These are phyloP conservation scores for Napeogenes inachia DNA, from an alignment of 2,888 invertebrate species.

Conservation along the genomic window DNA sequence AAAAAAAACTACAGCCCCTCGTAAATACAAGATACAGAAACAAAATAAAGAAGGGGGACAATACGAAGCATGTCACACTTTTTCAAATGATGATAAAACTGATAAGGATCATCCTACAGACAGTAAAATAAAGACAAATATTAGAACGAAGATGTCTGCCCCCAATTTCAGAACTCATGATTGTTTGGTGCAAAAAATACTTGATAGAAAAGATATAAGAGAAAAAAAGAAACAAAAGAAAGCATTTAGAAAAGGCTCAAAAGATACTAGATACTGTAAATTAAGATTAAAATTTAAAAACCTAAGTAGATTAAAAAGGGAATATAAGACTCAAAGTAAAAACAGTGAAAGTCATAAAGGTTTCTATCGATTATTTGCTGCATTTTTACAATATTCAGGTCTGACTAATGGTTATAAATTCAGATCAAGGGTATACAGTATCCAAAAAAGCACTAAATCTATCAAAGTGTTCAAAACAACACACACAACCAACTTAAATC, in stretches of 20 bases:
- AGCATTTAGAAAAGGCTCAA: no score
- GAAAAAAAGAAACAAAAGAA: no score
- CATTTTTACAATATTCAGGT: not conserved
- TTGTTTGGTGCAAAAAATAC: no score
- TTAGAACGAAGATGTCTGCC: no score
- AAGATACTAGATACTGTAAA: no score
- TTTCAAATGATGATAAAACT: not conserved
- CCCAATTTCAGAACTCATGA: no score
- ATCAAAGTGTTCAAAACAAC: not conserved
- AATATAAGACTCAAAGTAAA: not conserved
- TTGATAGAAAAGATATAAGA: no score
- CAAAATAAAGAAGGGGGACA: not conserved
- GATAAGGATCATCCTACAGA: not conserved
- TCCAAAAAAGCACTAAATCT: not conserved
- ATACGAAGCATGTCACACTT: conserved; percentile 6
- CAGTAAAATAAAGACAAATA: no score
- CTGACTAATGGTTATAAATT: not conserved
- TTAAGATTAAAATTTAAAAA: no score
- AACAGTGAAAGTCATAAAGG: not conserved
- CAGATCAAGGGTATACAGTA: not conserved
- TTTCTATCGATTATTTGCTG: not conserved
- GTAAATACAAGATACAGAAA: conserved; percentile 3
- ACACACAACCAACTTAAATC: not conserved
- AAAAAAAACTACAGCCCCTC: conserved; percentile 10
- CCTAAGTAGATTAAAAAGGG: no score